phyloP scores from a whole-genome alignment of 2,113 vertebrate genomes.

The Epinephelus fuscoguttatus region DNA sequence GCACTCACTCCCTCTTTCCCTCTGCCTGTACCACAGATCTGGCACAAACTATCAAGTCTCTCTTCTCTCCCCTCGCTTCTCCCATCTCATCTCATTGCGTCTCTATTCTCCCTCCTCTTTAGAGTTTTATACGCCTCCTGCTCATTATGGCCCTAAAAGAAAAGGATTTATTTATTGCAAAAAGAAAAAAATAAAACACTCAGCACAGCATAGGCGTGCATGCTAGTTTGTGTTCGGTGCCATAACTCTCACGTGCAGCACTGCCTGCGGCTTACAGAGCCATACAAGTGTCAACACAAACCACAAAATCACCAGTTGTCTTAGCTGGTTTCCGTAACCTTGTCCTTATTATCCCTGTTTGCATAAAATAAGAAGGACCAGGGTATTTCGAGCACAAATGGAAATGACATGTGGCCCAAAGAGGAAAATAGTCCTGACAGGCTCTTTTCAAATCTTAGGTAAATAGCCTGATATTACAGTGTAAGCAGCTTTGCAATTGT shows the following conservation, averaged over 20 bases:
- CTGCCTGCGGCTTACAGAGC: slow-evolving; percentile 36
- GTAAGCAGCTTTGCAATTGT: slow-evolving; percentile 50
- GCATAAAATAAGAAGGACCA: slow-evolving; percentile 16
- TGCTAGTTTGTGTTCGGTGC: slow-evolving; percentile 44
- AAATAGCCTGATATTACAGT: slow-evolving; percentile 47
- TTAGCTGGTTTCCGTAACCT: slow-evolving; percentile 39
- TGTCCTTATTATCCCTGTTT: slow-evolving; percentile 44
- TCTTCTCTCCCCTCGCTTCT: slow-evolving; percentile 66
- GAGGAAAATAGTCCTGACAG: neutral
- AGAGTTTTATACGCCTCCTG: slow-evolving; percentile 74
- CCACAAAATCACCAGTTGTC: slow-evolving; percentile 66
- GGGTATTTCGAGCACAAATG: slow-evolving; percentile 15
- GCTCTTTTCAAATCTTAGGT: slow-evolving; percentile 35
- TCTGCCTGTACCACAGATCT: slow-evolving; percentile 74
- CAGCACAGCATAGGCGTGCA: slow-evolving; percentile 31
- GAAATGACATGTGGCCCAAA: slow-evolving; percentile 33
- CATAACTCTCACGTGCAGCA: slow-evolving; percentile 22
- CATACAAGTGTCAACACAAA: slow-evolving; percentile 54
- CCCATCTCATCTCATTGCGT: slow-evolving; percentile 68
- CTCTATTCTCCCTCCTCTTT: slow-evolving; percentile 75
- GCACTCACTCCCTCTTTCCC: slow-evolving; percentile 71
- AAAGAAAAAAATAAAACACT: slow-evolving; percentile 16
- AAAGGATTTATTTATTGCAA: slow-evolving; percentile 72
- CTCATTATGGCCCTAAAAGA: slow-evolving; percentile 74
- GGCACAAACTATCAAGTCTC: slow-evolving; percentile 75